A percentile compares a stretch with the other conserved stretches of the same genome.
phyloP scores from a whole-genome alignment of 2,888 invertebrate species.

The Schrankia costaestrigalis region DNA sequence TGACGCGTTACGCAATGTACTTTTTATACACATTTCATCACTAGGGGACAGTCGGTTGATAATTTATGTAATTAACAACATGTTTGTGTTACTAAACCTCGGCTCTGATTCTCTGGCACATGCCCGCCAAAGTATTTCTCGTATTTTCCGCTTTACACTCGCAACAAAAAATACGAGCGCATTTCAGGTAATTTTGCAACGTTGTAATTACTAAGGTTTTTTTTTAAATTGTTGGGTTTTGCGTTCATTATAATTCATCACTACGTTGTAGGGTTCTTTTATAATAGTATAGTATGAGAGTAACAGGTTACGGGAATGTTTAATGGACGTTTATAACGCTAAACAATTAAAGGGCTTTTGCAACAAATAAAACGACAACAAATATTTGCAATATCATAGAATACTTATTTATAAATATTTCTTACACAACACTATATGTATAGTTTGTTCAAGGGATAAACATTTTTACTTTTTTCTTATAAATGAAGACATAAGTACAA shows the following conservation, averaged over 20 bases:
- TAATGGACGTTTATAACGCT: too few species aligned
- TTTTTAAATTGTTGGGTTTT: constrained; percentile 24
- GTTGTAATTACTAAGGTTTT: constrained; percentile 50
- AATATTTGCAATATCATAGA: too few species aligned
- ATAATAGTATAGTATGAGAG: too few species aligned
- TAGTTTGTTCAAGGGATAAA: too few species aligned
- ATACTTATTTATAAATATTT: too few species aligned
- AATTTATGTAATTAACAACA: constrained; percentile 65
- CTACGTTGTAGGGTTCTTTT: too few species aligned
- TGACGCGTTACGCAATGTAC: constrained; percentile 51
- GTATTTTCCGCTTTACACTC: constrained; percentile 29
- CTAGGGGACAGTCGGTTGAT: constrained; percentile 57
- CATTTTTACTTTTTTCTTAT: too few species aligned
- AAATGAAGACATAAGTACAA: too few species aligned
- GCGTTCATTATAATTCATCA: constrained; percentile 18
- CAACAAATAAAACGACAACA: too few species aligned
- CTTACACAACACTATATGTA: too few species aligned
- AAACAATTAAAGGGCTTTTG: too few species aligned
- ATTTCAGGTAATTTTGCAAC: constrained; percentile 60
- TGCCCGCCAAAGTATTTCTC: constrained; percentile 49
- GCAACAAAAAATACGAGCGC: constrained; percentile 54
- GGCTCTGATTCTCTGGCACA: constrained; percentile 40
- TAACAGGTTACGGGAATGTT: too few species aligned
- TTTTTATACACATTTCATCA: constrained; percentile 69
- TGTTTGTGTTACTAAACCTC: constrained; percentile 49